Percentiles rank a stretch among this genome's conserved stretches.
Evolutionary conservation across 2,888 invertebrate genomes (phyloP).

Genomic region (Orthosia gothica): DNA sequence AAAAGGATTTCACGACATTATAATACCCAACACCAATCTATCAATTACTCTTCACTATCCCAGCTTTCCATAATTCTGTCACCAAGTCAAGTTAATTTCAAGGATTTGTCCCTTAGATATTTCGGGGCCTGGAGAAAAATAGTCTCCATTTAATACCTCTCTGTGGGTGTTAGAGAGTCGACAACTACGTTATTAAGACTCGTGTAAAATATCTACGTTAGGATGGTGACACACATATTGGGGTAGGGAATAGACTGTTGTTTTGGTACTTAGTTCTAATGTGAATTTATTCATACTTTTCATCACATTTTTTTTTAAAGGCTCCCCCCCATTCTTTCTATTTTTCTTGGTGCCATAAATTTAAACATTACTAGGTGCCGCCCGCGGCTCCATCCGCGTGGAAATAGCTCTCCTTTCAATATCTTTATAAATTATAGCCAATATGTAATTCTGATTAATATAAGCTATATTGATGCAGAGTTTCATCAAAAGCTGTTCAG

Average conservation of each 20-base stretch:
- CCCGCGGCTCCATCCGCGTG: no score
- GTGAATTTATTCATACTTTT: no score
- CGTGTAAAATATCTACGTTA: neutral
- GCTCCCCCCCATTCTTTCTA: no score
- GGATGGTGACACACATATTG: slow-evolving; percentile 4
- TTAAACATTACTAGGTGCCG: no score
- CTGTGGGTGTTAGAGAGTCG: neutral
- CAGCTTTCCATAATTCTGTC: neutral
- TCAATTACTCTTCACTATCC: neutral
- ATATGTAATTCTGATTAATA: no score
- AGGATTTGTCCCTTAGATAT: slow-evolving; percentile 21
- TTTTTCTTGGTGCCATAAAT: no score
- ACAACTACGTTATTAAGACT: neutral
- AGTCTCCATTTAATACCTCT: slow-evolving; percentile 15
- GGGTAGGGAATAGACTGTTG: neutral
- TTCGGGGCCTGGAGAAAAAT: slow-evolving; percentile 4
- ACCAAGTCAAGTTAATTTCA: slow-evolving; percentile 11
- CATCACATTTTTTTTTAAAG: no score
- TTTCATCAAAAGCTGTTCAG: no score
- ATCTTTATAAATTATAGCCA: no score
- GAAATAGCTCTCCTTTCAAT: no score
- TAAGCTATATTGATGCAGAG: no score
- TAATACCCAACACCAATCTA: neutral
- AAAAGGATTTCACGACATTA: neutral
- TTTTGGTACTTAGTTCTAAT: no score